phyloP scores from a whole-genome alignment of 2,888 invertebrate species.

The Sympetrum striolatum region DNA sequence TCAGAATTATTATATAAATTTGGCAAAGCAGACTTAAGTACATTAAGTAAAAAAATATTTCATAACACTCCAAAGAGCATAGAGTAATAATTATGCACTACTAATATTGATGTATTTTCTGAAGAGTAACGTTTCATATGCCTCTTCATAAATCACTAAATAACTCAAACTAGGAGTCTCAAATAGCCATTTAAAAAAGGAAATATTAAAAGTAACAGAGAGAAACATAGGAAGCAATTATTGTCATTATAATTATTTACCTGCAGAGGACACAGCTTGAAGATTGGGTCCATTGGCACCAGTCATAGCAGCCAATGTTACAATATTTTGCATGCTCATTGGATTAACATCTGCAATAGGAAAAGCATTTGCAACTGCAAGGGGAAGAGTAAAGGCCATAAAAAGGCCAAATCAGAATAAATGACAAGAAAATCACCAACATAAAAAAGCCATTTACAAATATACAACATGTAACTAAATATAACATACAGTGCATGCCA shows the following conservation, averaged over 20 bases:
- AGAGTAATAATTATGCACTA: background rate
- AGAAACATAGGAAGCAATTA: background rate
- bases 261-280: slow-evolving; percentile 62
- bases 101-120: background rate
- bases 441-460: slow-evolving; percentile 36
- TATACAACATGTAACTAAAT: slow-evolving; percentile 34
- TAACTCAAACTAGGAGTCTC: background rate
- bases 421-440: slow-evolving; percentile 41
- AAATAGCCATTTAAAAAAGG: background rate
- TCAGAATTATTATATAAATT: background rate
- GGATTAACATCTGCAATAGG: slow-evolving; percentile 61
- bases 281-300: slow-evolving; percentile 61
- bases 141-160: too few relatives aligned
- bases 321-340: slow-evolving; percentile 90
- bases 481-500: slow-evolving; percentile 31
- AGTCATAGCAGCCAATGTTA: slow-evolving; percentile 85
- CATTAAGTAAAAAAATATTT: background rate
- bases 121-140: background rate
- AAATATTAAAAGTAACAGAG: background rate
- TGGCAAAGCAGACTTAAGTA: background rate
- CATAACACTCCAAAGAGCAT: background rate
- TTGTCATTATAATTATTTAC: slow-evolving; percentile 56
- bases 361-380: slow-evolving; percentile 41
- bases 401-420: slow-evolving; percentile 43
- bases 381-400: slow-evolving; percentile 39